A percentile compares a stretch with the other conserved stretches of the same genome.
phyloP scores from a whole-genome alignment of 2,113 vertebrate species.

The Chunga burmeisteri region DNA sequence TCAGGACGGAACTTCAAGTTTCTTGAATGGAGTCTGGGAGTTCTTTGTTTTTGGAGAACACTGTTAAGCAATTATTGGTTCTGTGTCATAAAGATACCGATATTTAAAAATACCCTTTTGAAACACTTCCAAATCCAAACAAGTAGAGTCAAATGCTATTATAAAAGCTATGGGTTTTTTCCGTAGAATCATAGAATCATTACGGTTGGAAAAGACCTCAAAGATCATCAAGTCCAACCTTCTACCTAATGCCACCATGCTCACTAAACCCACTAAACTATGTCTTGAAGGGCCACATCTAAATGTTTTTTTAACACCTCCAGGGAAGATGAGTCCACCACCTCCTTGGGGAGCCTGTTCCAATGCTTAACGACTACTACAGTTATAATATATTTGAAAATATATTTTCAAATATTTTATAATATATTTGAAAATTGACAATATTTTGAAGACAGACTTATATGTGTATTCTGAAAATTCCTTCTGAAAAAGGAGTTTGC shows the following conservation, averaged over 20 bases:
- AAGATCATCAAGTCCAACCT: too few species aligned
- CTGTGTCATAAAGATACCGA: background rate
- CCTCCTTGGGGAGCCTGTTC: too few species aligned
- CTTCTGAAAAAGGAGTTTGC: background rate
- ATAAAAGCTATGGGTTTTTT: background rate
- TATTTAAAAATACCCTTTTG: background rate
- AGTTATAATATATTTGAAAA: too few species aligned
- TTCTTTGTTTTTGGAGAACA: background rate
- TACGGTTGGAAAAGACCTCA: too few species aligned
- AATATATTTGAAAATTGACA: background rate
- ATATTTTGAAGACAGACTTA: background rate
- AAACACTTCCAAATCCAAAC: background rate
- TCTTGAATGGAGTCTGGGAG: background rate
- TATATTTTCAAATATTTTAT: background rate
- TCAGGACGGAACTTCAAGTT: background rate
- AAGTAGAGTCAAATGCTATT: background rate
- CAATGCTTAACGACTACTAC: too few species aligned
- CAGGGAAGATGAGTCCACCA: too few species aligned
- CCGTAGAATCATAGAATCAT: too few species aligned
- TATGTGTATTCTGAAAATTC: background rate
- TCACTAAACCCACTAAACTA: too few species aligned
- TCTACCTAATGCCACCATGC: too few species aligned
- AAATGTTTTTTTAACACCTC: too few species aligned
- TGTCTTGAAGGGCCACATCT: too few species aligned
- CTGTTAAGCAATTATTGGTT: background rate